These are phyloP conservation scores for Morinoia aosen DNA, from an alignment of 2,888 invertebrate species.

Conservation along the genomic window DNA sequence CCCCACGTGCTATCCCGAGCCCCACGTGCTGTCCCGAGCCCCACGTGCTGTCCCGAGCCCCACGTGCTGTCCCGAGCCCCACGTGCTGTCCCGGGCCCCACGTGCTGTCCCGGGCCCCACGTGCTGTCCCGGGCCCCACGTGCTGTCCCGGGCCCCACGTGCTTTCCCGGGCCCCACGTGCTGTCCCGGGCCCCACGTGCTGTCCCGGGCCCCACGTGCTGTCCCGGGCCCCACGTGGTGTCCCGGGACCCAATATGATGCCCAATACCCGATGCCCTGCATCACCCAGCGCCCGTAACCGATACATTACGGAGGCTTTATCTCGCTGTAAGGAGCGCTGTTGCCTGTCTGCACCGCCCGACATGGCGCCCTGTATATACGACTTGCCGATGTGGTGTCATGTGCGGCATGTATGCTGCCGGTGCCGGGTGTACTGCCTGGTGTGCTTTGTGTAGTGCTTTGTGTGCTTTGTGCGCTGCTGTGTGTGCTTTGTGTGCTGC, in stretches of 20 bases:
- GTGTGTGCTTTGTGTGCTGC: no score
- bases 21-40: not conserved
- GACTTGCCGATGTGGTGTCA: no score
- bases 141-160: no score
- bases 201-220: not conserved
- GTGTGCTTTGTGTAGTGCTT: no score
- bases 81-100: not conserved
- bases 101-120: not conserved
- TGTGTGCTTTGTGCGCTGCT: no score
- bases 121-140: not conserved
- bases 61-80: not conserved
- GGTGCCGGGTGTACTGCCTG: no score
- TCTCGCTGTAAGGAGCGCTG: not conserved
- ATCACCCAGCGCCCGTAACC: not conserved
- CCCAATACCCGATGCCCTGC: not conserved
- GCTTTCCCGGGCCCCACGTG: no score
- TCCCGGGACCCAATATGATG: not conserved
- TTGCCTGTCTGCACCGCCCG: no score
- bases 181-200: not conserved
- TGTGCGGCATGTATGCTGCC: no score
- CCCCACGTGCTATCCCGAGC: not conserved
- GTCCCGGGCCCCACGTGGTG: not conserved
- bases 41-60: no score
- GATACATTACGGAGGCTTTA: not conserved
- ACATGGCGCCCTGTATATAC: not conserved